These are phyloP conservation scores for Ramazzottius varieornatus DNA, from an alignment of 2,888 invertebrate species.

Conservation along the genomic window DNA sequence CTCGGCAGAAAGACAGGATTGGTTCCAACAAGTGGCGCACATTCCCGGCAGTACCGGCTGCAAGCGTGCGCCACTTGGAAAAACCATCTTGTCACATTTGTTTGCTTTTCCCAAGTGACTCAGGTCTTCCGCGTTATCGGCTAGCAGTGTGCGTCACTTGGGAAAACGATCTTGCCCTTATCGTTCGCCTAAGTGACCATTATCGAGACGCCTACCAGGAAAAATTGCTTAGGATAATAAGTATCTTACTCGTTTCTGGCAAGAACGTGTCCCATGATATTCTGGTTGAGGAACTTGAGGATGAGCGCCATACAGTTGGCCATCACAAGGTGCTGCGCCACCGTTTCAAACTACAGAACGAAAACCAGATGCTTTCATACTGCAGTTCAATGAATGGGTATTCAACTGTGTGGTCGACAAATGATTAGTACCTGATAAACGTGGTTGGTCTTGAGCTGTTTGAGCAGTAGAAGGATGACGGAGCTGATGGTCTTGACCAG, in stretches of 20 bases:
- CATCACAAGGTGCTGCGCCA: constrained; percentile 92
- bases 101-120: too few relatives aligned
- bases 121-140: too few relatives aligned
- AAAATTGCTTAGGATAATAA: too few relatives aligned
- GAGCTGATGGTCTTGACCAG: constrained; percentile 85
- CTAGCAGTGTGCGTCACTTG: too few relatives aligned
- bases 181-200: too few relatives aligned
- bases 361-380: not conserved
- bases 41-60: too few relatives aligned
- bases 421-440: constrained; percentile 44
- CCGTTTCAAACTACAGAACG: constrained; percentile 58
- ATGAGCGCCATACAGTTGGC: constrained; percentile 96
- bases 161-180: too few relatives aligned
- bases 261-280: constrained; percentile 73
- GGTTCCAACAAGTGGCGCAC: too few relatives aligned
- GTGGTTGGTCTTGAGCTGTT: constrained; percentile 91
- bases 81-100: too few relatives aligned
- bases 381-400: not conserved
- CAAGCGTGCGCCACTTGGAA: too few relatives aligned
- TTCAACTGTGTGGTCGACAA: not conserved
- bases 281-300: constrained; percentile 93
- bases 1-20: not conserved
- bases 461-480: constrained; percentile 61
- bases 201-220: not conserved
- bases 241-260: constrained; percentile 49